These are phyloP conservation scores for Pleuronectes platessa DNA, from an alignment of 2,113 vertebrate species.

Conservation along the genomic window DNA sequence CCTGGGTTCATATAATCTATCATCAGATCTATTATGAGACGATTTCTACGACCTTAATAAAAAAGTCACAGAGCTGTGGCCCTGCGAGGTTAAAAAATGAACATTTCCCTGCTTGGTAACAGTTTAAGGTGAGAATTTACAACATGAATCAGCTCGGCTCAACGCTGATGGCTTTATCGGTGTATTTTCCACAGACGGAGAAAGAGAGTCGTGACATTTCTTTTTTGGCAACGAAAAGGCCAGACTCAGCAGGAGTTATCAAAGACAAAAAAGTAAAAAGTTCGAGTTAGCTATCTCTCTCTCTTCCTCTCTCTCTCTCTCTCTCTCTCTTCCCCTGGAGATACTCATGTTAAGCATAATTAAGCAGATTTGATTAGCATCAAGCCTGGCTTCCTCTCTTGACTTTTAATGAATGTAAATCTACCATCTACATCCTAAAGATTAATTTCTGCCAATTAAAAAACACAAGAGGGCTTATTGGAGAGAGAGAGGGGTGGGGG, in stretches of 20 bases:
- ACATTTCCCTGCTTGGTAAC: slow-evolving; percentile 54
- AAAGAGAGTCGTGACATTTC: slow-evolving; percentile 80
- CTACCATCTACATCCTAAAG: slow-evolving; percentile 99
- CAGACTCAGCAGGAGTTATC: slow-evolving; percentile 83
- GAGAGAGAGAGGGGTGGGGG: slow-evolving; percentile 59
- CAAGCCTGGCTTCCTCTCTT: slow-evolving; percentile 87
- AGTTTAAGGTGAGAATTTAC: slow-evolving; percentile 64
- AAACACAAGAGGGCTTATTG: slow-evolving; percentile 88
- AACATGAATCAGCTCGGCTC: slow-evolving; percentile 60
- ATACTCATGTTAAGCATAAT: slow-evolving; percentile 86
- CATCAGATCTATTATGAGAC: slow-evolving; percentile 30
- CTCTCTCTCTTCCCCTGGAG: slow-evolving; percentile 79
- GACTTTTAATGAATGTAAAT: slow-evolving; percentile 99
- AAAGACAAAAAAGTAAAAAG: slow-evolving; percentile 83
- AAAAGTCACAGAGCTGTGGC: slow-evolving; percentile 32
- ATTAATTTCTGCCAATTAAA: slow-evolving; percentile 99
- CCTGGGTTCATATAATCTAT: slow-evolving; percentile 14
- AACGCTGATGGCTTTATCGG: slow-evolving; percentile 71
- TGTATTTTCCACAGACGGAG: slow-evolving; percentile 75
- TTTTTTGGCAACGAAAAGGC: slow-evolving; percentile 80
- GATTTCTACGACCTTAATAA: slow-evolving; percentile 12
- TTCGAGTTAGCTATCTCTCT: slow-evolving; percentile 78
- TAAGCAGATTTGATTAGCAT: slow-evolving; percentile 87
- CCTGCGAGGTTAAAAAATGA: slow-evolving; percentile 45
- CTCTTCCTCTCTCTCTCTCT: slow-evolving; percentile 61